A percentile compares a stretch with the other conserved stretches of the same genome.
Evolutionary conservation across 2,113 vertebrate species (phyloP).

Genomic region (Tylochromis polylepis): DNA sequence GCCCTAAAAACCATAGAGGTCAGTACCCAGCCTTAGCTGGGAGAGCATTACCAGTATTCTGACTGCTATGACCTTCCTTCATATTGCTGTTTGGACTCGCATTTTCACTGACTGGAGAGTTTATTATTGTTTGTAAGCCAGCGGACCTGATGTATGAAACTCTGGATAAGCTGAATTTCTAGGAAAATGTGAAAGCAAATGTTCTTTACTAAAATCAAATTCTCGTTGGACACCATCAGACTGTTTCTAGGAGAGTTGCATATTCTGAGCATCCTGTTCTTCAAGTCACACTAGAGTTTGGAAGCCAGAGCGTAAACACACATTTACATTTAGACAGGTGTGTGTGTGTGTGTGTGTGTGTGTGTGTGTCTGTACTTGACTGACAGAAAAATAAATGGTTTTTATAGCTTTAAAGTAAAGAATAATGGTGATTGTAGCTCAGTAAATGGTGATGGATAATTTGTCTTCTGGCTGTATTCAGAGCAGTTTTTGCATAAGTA

Average conservation of each 20-base stretch:
- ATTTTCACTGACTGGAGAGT: not conserved
- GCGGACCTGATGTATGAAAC: not conserved
- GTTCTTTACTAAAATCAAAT: not conserved
- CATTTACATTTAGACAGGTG: conserved; percentile 55
- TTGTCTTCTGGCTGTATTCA: not conserved
- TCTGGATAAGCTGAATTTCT: not conserved
- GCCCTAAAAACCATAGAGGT: not conserved
- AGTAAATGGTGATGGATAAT: not conserved
- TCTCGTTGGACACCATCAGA: not conserved
- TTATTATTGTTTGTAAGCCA: not conserved
- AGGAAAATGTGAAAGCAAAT: not conserved
- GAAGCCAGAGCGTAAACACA: not conserved
- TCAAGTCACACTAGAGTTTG: not conserved
- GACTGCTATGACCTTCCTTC: not conserved
- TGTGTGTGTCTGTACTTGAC: not conserved
- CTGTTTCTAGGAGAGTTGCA: not conserved
- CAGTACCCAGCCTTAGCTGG: not conserved
- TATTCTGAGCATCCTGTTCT: not conserved
- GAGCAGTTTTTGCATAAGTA: not conserved
- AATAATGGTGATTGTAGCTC: not conserved
- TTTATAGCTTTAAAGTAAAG: not conserved
- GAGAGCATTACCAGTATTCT: no score
- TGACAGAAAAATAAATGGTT: not conserved
- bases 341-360: not conserved
- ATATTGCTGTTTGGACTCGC: not conserved